Percentiles rank a stretch among this genome's conserved stretches.
Evolutionary conservation across 2,797 vertebrate genomes (phyloP).

Genomic region (Semaprochilodus insignis): DNA sequence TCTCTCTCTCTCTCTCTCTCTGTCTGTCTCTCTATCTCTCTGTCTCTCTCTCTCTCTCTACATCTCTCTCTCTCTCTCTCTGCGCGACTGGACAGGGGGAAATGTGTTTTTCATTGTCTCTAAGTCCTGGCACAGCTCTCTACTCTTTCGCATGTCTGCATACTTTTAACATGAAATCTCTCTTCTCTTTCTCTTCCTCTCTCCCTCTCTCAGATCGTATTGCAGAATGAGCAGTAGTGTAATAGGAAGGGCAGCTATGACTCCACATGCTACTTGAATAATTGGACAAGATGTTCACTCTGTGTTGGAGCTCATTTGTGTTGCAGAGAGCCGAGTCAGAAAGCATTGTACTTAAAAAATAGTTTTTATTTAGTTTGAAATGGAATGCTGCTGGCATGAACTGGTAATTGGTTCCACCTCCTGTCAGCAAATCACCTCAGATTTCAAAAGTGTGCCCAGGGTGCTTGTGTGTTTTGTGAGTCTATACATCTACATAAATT

Average conservation of each 20-base stretch:
- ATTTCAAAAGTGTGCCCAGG: neutral
- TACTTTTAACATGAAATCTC: constrained; percentile 60
- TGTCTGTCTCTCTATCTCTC: constrained; percentile 23
- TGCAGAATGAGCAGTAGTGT: constrained; percentile 51
- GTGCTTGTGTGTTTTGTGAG: neutral
- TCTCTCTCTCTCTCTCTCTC: constrained; percentile 23
- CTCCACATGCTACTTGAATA: constrained; percentile 23
- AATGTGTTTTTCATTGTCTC: constrained; percentile 59
- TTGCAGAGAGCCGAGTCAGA: constrained; percentile 52
- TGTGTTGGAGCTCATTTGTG: constrained; percentile 9
- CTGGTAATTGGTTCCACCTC: constrained; percentile 29
- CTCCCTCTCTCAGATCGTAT: constrained; percentile 25
- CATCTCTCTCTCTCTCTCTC: constrained; percentile 5
- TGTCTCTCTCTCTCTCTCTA: constrained; percentile 29
- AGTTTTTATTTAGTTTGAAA: constrained; percentile 44
- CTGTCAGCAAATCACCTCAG: neutral
- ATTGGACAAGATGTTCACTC: constrained; percentile 14
- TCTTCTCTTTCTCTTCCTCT: neutral
- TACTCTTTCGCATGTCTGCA: constrained; percentile 48
- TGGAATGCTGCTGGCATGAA: constrained; percentile 70
- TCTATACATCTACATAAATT: neutral
- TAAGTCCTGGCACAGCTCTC: constrained; percentile 26
- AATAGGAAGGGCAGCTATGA: constrained; percentile 53
- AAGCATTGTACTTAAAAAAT: constrained; percentile 53
- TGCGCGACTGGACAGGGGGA: constrained; percentile 22